Evolutionary conservation across 2,797 vertebrate species (phyloP).

Genomic region (Petrocephalus sullivani): DNA sequence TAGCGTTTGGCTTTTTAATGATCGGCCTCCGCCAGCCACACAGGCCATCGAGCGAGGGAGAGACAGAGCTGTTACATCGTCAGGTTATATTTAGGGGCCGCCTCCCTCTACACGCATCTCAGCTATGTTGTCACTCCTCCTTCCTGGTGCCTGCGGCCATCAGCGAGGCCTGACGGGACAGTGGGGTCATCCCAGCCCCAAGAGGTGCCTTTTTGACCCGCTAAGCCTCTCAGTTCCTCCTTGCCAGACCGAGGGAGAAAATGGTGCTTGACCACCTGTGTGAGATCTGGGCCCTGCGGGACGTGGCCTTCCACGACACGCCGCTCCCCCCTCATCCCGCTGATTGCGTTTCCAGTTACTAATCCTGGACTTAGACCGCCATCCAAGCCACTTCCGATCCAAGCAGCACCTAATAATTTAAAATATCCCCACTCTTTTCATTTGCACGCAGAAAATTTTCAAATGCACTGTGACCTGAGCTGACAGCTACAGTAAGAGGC

Average conservation of each 20-base stretch:
- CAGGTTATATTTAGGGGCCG: not conserved
- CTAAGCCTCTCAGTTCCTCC: not conserved
- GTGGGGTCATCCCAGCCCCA: not conserved
- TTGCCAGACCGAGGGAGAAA: not conserved
- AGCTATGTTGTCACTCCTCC: not conserved
- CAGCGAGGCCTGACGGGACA: not conserved
- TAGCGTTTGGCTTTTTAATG: constrained; percentile 2
- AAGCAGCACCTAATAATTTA: constrained; percentile 50
- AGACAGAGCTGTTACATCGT: not conserved
- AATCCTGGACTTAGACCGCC: constrained; percentile 23
- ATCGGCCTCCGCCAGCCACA: constrained; percentile 10
- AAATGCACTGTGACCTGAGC: constrained; percentile 41
- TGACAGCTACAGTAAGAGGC: constrained; percentile 32
- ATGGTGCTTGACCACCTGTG: not conserved
- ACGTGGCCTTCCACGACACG: not conserved
- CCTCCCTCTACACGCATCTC: constrained; percentile 8
- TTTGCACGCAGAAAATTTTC: constrained; percentile 42
- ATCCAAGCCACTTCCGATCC: constrained; percentile 35
- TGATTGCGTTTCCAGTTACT: constrained; percentile 14
- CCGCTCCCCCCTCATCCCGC: not conserved
- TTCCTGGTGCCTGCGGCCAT: not conserved
- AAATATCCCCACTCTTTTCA: constrained; percentile 36
- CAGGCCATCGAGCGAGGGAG: not conserved
- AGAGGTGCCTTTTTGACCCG: not conserved
- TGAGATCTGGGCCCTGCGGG: not conserved